Evolutionary conservation across 2,888 invertebrate genomes (phyloP), one percentile per base, ranked within the genome.

Genomic region (Xiphydria camelus): DNA sequence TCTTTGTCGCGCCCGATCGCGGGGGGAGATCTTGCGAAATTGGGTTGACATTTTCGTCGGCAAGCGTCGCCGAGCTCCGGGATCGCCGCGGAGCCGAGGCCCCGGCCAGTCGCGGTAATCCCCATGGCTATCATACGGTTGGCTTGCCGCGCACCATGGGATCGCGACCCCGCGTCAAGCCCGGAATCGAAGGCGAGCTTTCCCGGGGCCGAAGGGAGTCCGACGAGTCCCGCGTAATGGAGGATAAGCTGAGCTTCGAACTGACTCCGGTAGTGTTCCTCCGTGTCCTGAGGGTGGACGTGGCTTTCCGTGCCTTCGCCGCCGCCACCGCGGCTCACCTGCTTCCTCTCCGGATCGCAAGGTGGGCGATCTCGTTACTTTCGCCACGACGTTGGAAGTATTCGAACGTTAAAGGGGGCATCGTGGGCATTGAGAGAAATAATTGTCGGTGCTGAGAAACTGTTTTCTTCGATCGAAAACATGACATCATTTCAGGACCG

Each of bases 81-180:
- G 55, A 45, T 53, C 56, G 54, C 61, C 57, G 60, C 49, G 56
- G 53, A 43, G 53, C 45, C 52, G 50, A 55, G 59, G 48, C 66
- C 64, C 64, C 62, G 62, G 44, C 52, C 47, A 72, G 68, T 71
- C 72, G 68, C 68, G 44, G 53, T 46, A 72, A 69, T 71, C 72
- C 69, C 68, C 58, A 35, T 61, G 59, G 63, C 65, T 68, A 70
- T 70, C 66, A 68, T 55, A 63, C 66, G 71, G 66, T 61, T 57
- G 62, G 62, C 62, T 70, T 62, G 56, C 22, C 51, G 21, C 35
- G 48, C 50, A 66, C 69, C 64, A 66, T 68, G 44, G 53, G 38
- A 46, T 26, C 19, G 35, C 40, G 49, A 22, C 49, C 47, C 44
- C 47, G 54, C 58, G 51, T 51, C 59, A 52, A 60, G 46, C 52